A percentile compares a stretch with the other conserved stretches of the same genome.
Evolutionary conservation across 2,888 invertebrate genomes (phyloP).

Genomic region (Nezara viridula): DNA sequence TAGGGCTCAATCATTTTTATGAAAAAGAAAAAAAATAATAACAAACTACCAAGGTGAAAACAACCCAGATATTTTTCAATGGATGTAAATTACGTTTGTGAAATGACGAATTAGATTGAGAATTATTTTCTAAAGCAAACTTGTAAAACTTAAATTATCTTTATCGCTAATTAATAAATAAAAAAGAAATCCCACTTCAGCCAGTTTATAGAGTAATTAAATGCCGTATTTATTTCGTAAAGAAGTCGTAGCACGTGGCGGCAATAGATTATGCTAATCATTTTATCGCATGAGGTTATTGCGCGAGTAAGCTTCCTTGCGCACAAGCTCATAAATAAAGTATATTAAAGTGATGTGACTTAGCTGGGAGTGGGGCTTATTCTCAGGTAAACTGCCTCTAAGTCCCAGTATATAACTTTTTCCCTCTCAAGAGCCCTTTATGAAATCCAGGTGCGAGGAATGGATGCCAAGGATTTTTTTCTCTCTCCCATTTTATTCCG

Average conservation of each 20-base stretch:
- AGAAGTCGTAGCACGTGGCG: background rate
- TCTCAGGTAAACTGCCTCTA: slow-evolving; percentile 27
- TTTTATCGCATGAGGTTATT: slow-evolving; percentile 3
- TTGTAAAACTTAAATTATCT: too few relatives aligned
- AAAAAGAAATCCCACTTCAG: background rate
- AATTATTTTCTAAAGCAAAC: too few relatives aligned
- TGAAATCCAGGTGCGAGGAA: slow-evolving; percentile 57
- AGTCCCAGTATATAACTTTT: slow-evolving; percentile 45
- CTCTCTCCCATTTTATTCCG: background rate
- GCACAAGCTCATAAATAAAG: slow-evolving; percentile 41
- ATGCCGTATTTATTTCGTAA: background rate
- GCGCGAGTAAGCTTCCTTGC: background rate
- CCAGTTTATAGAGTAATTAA: background rate
- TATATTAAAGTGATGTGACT: slow-evolving; percentile 47
- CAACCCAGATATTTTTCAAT: too few relatives aligned
- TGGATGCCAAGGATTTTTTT: slow-evolving; percentile 4
- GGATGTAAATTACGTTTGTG: too few relatives aligned
- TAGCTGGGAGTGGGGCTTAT: slow-evolving; percentile 32
- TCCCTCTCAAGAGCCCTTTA: slow-evolving; percentile 39
- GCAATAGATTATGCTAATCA: slow-evolving; percentile 31
- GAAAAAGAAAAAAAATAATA: too few relatives aligned
- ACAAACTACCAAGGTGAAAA: too few relatives aligned
- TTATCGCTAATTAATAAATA: background rate
- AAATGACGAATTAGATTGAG: too few relatives aligned
- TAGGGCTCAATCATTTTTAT: too few relatives aligned